A percentile compares a stretch with the other conserved stretches of the same genome.
These are phyloP conservation scores for Melipona bicolor DNA, from an alignment of 2,888 invertebrate genomes.

Conservation along the genomic window DNA sequence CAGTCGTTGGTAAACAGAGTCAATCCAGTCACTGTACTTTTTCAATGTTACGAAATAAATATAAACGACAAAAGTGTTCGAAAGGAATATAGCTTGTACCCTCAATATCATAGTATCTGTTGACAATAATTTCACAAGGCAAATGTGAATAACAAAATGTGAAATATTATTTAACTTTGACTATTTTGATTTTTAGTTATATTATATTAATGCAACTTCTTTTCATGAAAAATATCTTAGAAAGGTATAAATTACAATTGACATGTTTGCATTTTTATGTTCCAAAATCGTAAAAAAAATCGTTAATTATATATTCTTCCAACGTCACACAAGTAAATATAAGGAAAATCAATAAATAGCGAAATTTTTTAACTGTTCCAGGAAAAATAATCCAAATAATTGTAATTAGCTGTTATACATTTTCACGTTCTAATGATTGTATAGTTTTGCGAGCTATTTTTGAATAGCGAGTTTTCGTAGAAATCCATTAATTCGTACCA, in stretches of 20 bases:
- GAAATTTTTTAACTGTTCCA: neutral
- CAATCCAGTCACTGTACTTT: neutral
- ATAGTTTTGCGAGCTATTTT: neutral
- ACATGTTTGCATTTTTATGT: neutral
- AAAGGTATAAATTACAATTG: neutral
- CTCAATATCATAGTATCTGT: neutral
- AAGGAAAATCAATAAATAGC: neutral
- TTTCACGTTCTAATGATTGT: neutral
- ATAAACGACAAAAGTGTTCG: neutral
- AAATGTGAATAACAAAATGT: neutral
- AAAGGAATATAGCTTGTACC: too few species aligned
- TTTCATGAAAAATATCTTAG: neutral
- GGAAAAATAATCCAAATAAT: neutral
- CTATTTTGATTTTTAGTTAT: neutral
- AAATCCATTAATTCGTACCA: neutral
- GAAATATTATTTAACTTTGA: neutral
- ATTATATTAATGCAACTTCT: neutral
- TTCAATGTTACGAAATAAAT: neutral
- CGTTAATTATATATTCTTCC: too few species aligned
- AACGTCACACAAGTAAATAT: neutral
- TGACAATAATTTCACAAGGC: neutral
- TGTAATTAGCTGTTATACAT: neutral
- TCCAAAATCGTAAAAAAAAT: too few species aligned
- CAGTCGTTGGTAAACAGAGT: neutral
- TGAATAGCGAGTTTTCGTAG: neutral